phyloP scores from a whole-genome alignment of 1,140 invertebrate species.

The Heliothis subflexa region DNA sequence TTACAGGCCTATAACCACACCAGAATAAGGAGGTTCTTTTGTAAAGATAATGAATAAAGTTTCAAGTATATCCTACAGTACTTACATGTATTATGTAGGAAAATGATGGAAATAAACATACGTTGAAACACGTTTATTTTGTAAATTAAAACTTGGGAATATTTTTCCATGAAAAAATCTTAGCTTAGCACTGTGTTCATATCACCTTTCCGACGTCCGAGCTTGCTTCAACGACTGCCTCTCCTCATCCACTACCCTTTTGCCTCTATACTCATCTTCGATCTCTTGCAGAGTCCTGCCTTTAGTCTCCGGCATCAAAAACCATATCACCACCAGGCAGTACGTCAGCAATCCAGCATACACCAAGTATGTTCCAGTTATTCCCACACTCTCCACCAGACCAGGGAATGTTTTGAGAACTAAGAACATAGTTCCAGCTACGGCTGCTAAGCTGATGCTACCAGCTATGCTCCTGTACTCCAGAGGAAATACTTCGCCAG shows the following conservation, averaged over 20 bases:
- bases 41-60: no score
- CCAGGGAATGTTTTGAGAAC: conserved; percentile 47
- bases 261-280: conserved; percentile 46
- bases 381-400: conserved; percentile 30
- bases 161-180: background rate
- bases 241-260: background rate
- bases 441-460: conserved; percentile 52
- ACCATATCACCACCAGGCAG: conserved; percentile 43
- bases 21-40: no score
- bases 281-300: conserved; percentile 50
- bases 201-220: background rate
- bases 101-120: no score
- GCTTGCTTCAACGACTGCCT: conserved; percentile 15
- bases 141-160: background rate
- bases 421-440: conserved; percentile 42
- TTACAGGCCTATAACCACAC: no score
- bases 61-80: no score
- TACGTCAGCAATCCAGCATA: conserved; percentile 40
- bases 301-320: conserved; percentile 51
- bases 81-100: no score
- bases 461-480: conserved; percentile 62
- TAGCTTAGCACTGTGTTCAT: background rate
- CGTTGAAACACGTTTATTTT: no score
- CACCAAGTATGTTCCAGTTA: conserved; percentile 41
- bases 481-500: conserved; percentile 65